A percentile compares a stretch with the other conserved stretches of the same genome.
These are phyloP conservation scores for Acanthosoma haemorrhoidale DNA, from an alignment of 2,888 invertebrate species.

Conservation along the genomic window DNA sequence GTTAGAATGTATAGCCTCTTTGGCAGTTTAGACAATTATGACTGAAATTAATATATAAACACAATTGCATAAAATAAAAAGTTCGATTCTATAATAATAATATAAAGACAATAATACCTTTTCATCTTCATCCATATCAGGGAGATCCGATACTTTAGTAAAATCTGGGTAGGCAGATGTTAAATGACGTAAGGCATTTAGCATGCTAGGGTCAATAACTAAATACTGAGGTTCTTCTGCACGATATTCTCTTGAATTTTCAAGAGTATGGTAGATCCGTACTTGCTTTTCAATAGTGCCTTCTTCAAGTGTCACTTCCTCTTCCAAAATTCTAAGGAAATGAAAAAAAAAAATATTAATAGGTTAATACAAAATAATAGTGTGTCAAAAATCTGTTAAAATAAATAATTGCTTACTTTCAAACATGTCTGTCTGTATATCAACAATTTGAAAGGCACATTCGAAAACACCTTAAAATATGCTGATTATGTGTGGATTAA, in stretches of 20 bases:
- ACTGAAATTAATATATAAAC: not conserved
- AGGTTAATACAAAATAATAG: no score
- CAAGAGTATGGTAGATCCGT: constrained; percentile 72
- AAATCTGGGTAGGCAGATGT: constrained; percentile 72
- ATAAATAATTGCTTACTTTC: no score
- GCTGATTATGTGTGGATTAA: no score
- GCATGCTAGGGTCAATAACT: constrained; percentile 63
- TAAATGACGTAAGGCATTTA: constrained; percentile 64
- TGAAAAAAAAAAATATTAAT: no score
- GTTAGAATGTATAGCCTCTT: no score
- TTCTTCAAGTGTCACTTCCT: constrained; percentile 50
- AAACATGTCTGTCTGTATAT: no score
- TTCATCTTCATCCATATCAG: constrained; percentile 57
- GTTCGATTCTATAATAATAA: not conserved
- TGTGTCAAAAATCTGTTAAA: no score
- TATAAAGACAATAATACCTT: constrained; percentile 46
- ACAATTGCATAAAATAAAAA: not conserved
- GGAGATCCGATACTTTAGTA: constrained; percentile 64
- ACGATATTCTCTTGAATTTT: constrained; percentile 82
- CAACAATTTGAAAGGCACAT: no score
- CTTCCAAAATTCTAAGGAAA: constrained; percentile 58
- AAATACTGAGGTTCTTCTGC: constrained; percentile 71
- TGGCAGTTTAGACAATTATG: not conserved
- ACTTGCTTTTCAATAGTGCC: constrained; percentile 44
- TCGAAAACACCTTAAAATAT: no score